Conservation (phyloP, 2,113 vertebrate genomes). For the Strix aluco region DNA sequence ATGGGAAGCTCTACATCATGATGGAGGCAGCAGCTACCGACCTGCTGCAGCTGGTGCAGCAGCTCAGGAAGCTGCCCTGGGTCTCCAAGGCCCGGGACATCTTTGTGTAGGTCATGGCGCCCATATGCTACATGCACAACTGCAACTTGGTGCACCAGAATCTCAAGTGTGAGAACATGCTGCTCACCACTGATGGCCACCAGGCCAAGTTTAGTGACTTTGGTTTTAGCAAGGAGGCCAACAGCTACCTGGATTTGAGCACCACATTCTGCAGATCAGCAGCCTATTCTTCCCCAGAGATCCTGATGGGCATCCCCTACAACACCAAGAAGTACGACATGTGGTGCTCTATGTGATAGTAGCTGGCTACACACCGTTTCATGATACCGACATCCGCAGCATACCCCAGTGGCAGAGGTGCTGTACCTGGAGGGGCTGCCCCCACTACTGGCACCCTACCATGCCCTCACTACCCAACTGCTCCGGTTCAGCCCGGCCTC, state of each 20-base stretch:
- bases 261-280: slow-evolving; percentile 77
- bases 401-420: slow-evolving; percentile 63
- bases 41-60: slow-evolving; percentile 73
- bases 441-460: slow-evolving; percentile 64
- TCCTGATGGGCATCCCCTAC: slow-evolving; percentile 78
- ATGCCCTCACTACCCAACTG: slow-evolving; percentile 70
- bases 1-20: slow-evolving; percentile 74
- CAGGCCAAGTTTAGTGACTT: slow-evolving; percentile 79
- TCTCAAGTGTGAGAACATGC: slow-evolving; percentile 80
- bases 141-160: slow-evolving; percentile 77
- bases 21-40: slow-evolving; percentile 79
- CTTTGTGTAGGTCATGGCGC: slow-evolving; percentile 76
- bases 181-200: slow-evolving; percentile 68
- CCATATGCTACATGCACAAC: slow-evolving; percentile 77
- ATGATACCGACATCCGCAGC: slow-evolving; percentile 66
- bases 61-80: slow-evolving; percentile 63
- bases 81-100: slow-evolving; percentile 61
- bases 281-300: slow-evolving; percentile 75
- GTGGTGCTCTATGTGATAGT: slow-evolving; percentile 82
- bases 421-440: slow-evolving; percentile 66
- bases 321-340: slow-evolving; percentile 79
- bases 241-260: slow-evolving; percentile 66
- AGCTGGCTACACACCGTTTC: slow-evolving; percentile 75
- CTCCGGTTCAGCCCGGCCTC: slow-evolving; percentile 68
- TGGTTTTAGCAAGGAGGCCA: slow-evolving; percentile 73